Evolutionary conservation across 2,797 vertebrate species (phyloP), one percentile per base, ranked within the genome.

Genomic region (Tapera naevia): DNA sequence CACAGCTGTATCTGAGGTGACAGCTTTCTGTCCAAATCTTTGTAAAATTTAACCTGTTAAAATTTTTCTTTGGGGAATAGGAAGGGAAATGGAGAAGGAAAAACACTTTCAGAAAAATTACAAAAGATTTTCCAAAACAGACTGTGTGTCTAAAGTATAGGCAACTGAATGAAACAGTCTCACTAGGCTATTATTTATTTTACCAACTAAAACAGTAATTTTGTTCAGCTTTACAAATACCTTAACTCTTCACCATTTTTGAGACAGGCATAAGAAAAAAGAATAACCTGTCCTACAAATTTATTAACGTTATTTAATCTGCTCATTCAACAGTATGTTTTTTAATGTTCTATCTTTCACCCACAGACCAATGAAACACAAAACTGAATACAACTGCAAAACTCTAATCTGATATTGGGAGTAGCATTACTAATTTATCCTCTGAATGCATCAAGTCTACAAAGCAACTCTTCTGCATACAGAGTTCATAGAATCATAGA

Each of bases 211-310:
- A 25, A 73, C 12, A 53, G 45, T 27, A 75, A 62, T 91, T 87
- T 82, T 89, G n/a, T 69, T 75, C 33, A 46, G 57, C 41, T 94
- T 89, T 89, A 17, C 50, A 81, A 80, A 75, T 62, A 80, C 4
- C 48, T 91, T 84, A 89, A 85, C 6, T 60, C 43, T 62, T 94
- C 60, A 60, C 72, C 62, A 65, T 84, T 96, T 97, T 93, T 89
- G 72, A 84, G 37, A 50, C 21, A 21, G 18, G 17, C 30, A 72
- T 41, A 76, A 91, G 57, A 76, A 74, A 82, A 86, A 88, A 70
- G 24, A 95, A 81, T 65, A 91, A 83, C 33, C 4, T 87, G 51
- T 70, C 32, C n/a, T 58, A 83, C 21, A 86, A 91, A 75, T 86
- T 54, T 88, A 69, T 46, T 76, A 46, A 51, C 62, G 53, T 4